These are phyloP conservation scores for Lutraria lutraria DNA, from an alignment of 2,888 invertebrate genomes.

Conservation along the genomic window DNA sequence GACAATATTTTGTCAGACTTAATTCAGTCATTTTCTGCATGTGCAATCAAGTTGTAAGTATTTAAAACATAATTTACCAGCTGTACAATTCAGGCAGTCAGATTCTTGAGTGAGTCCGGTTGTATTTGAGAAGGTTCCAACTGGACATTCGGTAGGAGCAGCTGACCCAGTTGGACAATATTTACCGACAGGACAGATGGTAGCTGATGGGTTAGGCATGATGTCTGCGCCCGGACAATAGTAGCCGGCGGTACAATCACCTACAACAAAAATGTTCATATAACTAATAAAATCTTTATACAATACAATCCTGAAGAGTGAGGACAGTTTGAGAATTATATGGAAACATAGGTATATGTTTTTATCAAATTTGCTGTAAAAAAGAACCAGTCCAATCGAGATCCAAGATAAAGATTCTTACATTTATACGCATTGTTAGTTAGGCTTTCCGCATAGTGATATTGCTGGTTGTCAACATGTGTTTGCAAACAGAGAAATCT, in stretches of 20 bases:
- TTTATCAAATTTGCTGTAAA: too few relatives aligned
- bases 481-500: too few relatives aligned
- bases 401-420: too few relatives aligned
- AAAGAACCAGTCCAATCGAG: too few relatives aligned
- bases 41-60: not conserved
- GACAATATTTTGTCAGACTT: too few relatives aligned
- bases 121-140: slow-evolving; percentile 84
- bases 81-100: slow-evolving; percentile 84
- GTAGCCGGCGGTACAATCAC: slow-evolving; percentile 81
- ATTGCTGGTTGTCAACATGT: too few relatives aligned
- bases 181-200: slow-evolving; percentile 80
- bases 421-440: too few relatives aligned
- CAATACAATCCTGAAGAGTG: too few relatives aligned
- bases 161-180: slow-evolving; percentile 82
- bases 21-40: too few relatives aligned
- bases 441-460: too few relatives aligned
- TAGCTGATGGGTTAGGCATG: slow-evolving; percentile 74
- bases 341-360: too few relatives aligned
- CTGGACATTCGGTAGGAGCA: slow-evolving; percentile 79
- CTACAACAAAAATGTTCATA: slow-evolving; percentile 59
- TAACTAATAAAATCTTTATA: not conserved
- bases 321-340: too few relatives aligned
- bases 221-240: slow-evolving; percentile 83
- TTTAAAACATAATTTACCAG: slow-evolving; percentile 72
- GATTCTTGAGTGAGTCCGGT: slow-evolving; percentile 81